phyloP scores from a whole-genome alignment of 2,113 vertebrate genomes.

The Leucoraja erinaceus region DNA sequence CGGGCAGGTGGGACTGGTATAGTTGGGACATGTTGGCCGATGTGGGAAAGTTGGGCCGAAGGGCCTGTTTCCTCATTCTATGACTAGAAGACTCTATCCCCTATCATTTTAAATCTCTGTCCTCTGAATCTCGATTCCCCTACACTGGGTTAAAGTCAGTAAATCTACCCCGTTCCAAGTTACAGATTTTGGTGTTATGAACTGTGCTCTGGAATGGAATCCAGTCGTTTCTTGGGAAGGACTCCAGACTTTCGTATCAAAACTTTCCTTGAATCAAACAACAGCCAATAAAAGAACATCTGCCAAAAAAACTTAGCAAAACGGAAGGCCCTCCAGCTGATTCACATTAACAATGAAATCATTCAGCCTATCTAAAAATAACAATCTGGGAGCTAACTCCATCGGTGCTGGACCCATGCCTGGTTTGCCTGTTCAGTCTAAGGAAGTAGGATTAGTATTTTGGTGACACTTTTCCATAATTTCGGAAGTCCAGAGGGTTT shows the following conservation, averaged over 20 bases:
- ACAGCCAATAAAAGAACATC: neutral
- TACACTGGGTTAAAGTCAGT: no score
- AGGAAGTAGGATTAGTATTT: neutral
- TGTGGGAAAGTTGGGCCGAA: no score
- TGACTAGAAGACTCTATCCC: no score
- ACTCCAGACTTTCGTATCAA: neutral
- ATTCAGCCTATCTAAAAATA: neutral
- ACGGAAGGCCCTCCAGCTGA: neutral
- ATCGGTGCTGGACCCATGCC: neutral
- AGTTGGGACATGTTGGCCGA: no score
- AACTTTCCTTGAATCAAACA: neutral
- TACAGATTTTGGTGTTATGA: no score
- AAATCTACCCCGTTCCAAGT: no score
- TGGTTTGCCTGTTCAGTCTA: neutral
- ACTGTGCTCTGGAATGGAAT: no score
- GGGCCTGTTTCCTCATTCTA: no score
- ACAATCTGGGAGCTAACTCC: neutral
- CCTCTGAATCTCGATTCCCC: no score
- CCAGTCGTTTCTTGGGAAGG: no score
- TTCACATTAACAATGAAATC: conserved; percentile 12
- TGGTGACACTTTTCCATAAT: neutral
- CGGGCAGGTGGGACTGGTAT: no score
- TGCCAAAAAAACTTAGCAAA: neutral
- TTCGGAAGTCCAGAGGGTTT: neutral
- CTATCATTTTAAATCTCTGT: no score